Base-by-base conservation (phyloP, 2,888 invertebrate genomes). In the Ophion costatus region DNA sequence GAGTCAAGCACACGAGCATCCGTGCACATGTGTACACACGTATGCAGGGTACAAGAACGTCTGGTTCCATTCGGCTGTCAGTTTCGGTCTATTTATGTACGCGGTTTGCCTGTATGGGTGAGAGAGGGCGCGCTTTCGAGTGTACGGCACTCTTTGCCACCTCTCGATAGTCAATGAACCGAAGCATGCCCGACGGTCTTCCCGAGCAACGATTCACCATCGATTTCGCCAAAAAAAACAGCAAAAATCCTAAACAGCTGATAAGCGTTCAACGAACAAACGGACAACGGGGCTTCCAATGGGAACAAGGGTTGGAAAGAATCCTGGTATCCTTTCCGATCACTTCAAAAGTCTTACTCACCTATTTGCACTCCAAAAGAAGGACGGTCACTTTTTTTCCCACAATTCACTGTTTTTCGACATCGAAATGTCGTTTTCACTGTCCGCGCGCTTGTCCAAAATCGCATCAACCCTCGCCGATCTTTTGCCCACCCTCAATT, bases 51-150 rank as follows among this genome's bases (percentile, higher is more conserved):
- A 85, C 78, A 84, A 79, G 79, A 84, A 89, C 89, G 90, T 92
- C 91, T 91, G 91, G 89, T 89, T 89, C 87, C 82, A 88, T 92
- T 92, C 91, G 91, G 87, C 92, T 91, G 92, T 92, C 92, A 92
- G 91, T 91, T 91, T 90, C 89, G 89, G 90, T 92, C 92, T 92
- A 92, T 91, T 92, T 91, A 92, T 92, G 92, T 85, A 84, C 89
- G 75, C 70, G 84, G 85, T 83, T 88, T 73, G 67, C 33, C 76
- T 67, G 78, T 63, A 84, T 70, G 77, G 45, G 73, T 83, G 78
- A 42, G 59, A 83, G 79, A 64, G 82, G 77, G 80, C 75, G 81
- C 80, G 63, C 75, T 75, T 67, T 83, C 70, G 57, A 59, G 24
- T 64, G 22, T 51, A 59, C 38, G 73, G n/a, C 17, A 61, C 33